A percentile compares a stretch with the other conserved stretches of the same genome.
Evolutionary conservation across 2,113 vertebrate genomes (phyloP).

Genomic region (Mesoclemmys tuberculata): DNA sequence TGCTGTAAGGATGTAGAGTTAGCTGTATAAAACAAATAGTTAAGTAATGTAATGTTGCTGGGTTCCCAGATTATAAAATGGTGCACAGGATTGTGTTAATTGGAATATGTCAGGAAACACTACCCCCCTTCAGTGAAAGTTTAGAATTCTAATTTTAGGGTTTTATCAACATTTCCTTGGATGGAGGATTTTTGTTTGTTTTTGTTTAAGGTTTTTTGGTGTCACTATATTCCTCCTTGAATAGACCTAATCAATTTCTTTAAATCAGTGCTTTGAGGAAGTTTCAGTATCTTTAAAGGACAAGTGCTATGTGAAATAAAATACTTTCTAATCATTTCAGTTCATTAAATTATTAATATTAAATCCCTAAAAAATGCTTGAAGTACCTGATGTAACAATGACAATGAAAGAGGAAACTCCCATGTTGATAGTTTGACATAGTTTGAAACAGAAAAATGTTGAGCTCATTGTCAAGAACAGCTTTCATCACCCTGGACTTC

Average conservation of each 20-base stretch:
- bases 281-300: not conserved
- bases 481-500: not conserved
- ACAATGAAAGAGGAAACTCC: not conserved
- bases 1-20: conserved; percentile 53
- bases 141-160: conserved; percentile 14
- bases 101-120: conserved; percentile 46
- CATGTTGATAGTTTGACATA: not conserved
- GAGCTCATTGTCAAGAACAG: not conserved
- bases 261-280: not conserved
- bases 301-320: not conserved
- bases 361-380: not conserved
- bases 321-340: not conserved
- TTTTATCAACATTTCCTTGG: not conserved
- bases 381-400: not conserved
- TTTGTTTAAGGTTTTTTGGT: not conserved
- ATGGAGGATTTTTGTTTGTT: not conserved
- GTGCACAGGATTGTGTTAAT: conserved; percentile 21
- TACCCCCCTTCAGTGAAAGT: conserved; percentile 30
- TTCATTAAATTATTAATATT: not conserved
- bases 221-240: not conserved
- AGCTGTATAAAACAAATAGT: conserved; percentile 47
- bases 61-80: conserved; percentile 34
- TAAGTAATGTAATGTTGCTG: conserved; percentile 62
- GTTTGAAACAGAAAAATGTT: not conserved
- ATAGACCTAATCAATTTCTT: not conserved